These are phyloP conservation scores for Ariolimax columbianus DNA, from an alignment of 2,888 invertebrate species.

Conservation along the genomic window DNA sequence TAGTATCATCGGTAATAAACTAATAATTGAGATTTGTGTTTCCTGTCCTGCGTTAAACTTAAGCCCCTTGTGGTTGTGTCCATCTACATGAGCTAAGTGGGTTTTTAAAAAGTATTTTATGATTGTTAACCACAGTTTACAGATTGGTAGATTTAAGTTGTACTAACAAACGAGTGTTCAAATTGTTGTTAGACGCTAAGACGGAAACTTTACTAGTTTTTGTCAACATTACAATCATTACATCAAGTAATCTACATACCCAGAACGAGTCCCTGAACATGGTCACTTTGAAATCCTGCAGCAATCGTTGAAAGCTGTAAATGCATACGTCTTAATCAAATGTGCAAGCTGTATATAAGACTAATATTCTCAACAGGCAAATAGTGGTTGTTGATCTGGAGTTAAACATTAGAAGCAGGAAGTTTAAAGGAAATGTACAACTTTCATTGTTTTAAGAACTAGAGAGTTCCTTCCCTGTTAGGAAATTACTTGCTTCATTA, in stretches of 20 bases:
- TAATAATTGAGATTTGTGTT: too few relatives aligned
- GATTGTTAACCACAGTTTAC: too few relatives aligned
- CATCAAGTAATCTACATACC: constrained; percentile 21
- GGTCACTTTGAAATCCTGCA: constrained; percentile 16
- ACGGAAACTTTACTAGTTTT: too few relatives aligned
- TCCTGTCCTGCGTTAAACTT: too few relatives aligned
- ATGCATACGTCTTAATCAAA: constrained; percentile 9
- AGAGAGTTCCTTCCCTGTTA: not conserved
- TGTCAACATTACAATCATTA: not conserved
- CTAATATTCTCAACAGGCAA: not conserved
- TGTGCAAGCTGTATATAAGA: not conserved
- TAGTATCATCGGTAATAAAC: too few relatives aligned
- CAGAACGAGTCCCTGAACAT: constrained; percentile 44
- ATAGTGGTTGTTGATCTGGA: not conserved
- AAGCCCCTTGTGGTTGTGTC: too few relatives aligned
- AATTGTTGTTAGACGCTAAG: too few relatives aligned
- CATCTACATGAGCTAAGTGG: too few relatives aligned
- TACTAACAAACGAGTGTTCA: too few relatives aligned
- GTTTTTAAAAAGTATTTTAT: too few relatives aligned
- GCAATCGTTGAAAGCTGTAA: constrained; percentile 4
- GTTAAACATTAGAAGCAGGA: not conserved
- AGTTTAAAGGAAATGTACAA: not conserved
- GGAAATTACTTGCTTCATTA: too few relatives aligned
- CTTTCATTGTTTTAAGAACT: not conserved
- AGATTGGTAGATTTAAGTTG: too few relatives aligned